phyloP scores from a whole-genome alignment of 2,113 vertebrate genomes.

The Furnarius figulus region DNA sequence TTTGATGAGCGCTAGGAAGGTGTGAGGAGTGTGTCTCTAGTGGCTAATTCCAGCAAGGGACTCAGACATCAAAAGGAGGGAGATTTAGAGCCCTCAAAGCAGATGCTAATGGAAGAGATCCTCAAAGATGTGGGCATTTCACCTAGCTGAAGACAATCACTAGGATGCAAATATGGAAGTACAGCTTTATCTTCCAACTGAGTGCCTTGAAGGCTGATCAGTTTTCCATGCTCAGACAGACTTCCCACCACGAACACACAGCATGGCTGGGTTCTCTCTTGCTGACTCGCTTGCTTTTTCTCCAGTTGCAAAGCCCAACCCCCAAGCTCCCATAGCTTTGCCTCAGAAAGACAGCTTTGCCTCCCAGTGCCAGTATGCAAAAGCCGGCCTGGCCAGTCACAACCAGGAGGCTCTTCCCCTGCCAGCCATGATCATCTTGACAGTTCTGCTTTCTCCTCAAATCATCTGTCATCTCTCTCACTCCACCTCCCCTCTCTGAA shows the following conservation, averaged over 20 bases:
- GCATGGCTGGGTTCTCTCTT: not conserved
- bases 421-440: constrained; percentile 26
- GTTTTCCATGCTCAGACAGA: not conserved
- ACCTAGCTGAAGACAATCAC: not conserved
- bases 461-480: constrained; percentile 19
- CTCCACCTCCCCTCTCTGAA: not conserved
- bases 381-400: constrained; percentile 18
- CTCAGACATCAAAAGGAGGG: not conserved
- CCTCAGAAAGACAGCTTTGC: not conserved
- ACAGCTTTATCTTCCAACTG: not conserved
- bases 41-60: not conserved
- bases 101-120: not conserved
- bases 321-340: not conserved
- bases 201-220: not conserved
- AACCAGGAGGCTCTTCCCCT: constrained; percentile 8
- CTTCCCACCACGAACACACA: not conserved
- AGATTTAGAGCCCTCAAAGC: not conserved
- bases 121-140: not conserved
- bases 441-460: constrained; percentile 55
- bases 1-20: not conserved
- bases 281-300: not conserved
- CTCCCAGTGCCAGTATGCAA: not conserved
- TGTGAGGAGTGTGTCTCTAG: not conserved
- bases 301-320: not conserved
- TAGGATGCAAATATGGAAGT: not conserved